Percentiles rank a stretch among this genome's conserved stretches.
phyloP scores from a whole-genome alignment of 1,140 invertebrate genomes.

The Bombus superbus region DNA sequence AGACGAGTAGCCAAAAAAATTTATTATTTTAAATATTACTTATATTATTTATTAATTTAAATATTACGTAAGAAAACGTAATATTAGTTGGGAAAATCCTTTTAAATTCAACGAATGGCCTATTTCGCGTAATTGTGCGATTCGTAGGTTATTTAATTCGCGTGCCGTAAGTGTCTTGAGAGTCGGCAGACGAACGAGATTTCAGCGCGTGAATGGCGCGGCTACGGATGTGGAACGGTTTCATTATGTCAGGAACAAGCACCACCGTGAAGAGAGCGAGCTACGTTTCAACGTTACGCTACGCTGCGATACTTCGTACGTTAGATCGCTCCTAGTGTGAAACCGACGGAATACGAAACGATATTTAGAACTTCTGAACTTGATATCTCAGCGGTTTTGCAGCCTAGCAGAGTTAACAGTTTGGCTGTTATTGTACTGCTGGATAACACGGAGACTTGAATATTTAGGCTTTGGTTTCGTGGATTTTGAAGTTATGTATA shows the following conservation, averaged over 20 bases:
- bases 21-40: too few relatives aligned
- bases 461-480: neutral
- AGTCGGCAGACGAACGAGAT: neutral
- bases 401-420: neutral
- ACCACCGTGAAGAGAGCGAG: neutral
- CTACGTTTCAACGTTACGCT: too few relatives aligned
- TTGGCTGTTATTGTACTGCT: neutral
- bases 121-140: neutral
- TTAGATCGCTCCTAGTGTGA: neutral
- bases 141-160: conserved; percentile 14
- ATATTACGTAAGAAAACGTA: too few relatives aligned
- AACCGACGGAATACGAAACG: neutral
- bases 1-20: too few relatives aligned
- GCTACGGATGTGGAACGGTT: conserved; percentile 11
- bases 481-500: neutral
- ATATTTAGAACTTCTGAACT: neutral
- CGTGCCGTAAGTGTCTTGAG: neutral
- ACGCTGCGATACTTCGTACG: neutral
- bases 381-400: neutral
- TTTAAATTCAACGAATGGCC: neutral
- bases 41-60: too few relatives aligned
- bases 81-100: too few relatives aligned
- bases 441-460: too few relatives aligned
- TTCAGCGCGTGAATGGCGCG: neutral
- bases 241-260: conserved; percentile 8